phyloP scores from a whole-genome alignment of 2,888 invertebrate genomes.

The Mesoligia furuncula region DNA sequence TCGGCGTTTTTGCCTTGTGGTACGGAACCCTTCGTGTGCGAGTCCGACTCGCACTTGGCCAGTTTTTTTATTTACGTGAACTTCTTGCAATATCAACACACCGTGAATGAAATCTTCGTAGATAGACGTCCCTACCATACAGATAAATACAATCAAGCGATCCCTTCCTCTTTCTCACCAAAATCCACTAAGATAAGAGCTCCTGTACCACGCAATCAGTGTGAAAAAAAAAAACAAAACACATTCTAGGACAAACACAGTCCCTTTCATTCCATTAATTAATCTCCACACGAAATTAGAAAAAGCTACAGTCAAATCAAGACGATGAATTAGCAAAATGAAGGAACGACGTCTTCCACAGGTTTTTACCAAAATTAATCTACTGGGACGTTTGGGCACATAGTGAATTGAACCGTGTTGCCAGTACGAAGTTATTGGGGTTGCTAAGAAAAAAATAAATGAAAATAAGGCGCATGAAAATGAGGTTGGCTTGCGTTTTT shows the following conservation, averaged over 20 bases:
- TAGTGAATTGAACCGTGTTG: constrained; percentile 57
- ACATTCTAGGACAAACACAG: constrained; percentile 12
- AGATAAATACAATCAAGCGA: constrained; percentile 30
- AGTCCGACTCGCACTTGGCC: no score
- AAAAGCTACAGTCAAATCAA: constrained; percentile 54
- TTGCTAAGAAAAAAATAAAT: constrained; percentile 58
- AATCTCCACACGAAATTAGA: constrained; percentile 55
- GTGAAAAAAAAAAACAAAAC: constrained; percentile 44
- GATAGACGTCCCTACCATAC: background rate
- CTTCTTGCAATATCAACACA: background rate
- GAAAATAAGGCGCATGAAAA: constrained; percentile 55
- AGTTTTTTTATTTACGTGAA: no score
- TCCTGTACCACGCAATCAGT: constrained; percentile 38
- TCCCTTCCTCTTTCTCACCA: background rate
- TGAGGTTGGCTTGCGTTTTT: constrained; percentile 50
- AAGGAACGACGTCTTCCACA: constrained; percentile 47
- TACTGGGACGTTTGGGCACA: constrained; percentile 48
- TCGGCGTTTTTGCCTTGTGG: no score
- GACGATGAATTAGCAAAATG: constrained; percentile 65
- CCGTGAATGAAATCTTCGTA: background rate
- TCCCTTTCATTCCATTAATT: constrained; percentile 54
- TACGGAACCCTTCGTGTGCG: no score
- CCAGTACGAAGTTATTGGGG: constrained; percentile 49
- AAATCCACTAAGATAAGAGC: constrained; percentile 31
- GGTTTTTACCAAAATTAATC: constrained; percentile 66